Base-by-base conservation (phyloP, 2,797 vertebrate genomes). In the Gallinago nigripennis region DNA sequence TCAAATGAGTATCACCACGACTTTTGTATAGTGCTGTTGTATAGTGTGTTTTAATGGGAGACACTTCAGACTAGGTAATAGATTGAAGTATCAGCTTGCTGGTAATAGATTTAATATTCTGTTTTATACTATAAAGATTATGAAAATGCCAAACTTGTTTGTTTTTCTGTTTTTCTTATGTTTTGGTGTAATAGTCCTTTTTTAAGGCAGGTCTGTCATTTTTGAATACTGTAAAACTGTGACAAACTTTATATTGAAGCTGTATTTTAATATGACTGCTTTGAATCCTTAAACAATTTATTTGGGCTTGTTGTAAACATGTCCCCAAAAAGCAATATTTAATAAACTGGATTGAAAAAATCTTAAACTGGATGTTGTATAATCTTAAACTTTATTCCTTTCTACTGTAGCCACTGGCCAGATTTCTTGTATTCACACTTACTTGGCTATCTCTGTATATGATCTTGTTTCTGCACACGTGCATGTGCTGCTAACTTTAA, bases 201-300 rank as follows among this genome's bases (percentile, higher is more conserved):
- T 98, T 99, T 97, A 97, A 98, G 98, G 98, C 98, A 98, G 98
- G 97, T 97, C 97, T 98, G 98, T 98, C 98, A 98, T 98, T 98
- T 98, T 99, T 99, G 98, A 98, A 99, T 98, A 99, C 98, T 99
- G 99, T 99, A 98, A 99, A 99, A 99, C 98, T 99, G 99, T 99
- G 99, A 99, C 97, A 98, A 98, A 99, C 98, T 99, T 99, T 99
- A 98, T 99, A 99, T 98, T 98, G 98, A 98, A 98, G 98, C 98
- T 99, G 98, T 99, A 99, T 99, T 99, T 99, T 99, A 99, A 98
- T 98, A 99, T 98, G 98, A 98, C 96, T 97, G 97, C 98, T 98
- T 98, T 98, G 98, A 99, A 98, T 98, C 98, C 98, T 98, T 97
- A 98, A 98, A 97, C 98, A 98, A 98, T 98, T 98, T 98, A 98